Base-by-base conservation (phyloP, 30 jellyfish, hydroid and myxozoan genomes). In the Euphysa ruthae region DNA sequence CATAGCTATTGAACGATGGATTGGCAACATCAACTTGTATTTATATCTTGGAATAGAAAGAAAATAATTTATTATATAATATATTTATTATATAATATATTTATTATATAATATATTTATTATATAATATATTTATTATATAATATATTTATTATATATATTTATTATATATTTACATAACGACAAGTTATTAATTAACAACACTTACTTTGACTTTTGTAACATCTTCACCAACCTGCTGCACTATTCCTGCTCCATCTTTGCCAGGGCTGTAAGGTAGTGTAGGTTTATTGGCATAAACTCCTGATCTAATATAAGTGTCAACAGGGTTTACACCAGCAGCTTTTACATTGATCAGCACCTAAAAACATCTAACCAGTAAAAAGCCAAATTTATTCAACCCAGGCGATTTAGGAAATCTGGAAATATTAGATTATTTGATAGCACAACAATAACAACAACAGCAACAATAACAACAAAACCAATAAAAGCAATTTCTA, bases 251-350 rank as follows among this genome's bases (percentile, higher is more conserved):
- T 22, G 82, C 85, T 18, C 86, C 88, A 61, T 83, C 95, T 35
- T 25, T 56, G 35, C 92, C 92, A 28, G 86, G 85, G 7, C 58
- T 83, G 33, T 58, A 73, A 6, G 95, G 95, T 18, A 58, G 14
- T 12, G 7, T 55, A 19, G 83, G 83, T 13, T 20, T 70, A 26
- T 32, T 26, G 2, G 66, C 85, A 43, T 50, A 58, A 12, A 27
- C 18, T 15, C 92, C 92, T 21, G 68, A 43, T 28, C 95, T 66
- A 58, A 74, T 43, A 66, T 73, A 74, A 6, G 95, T 74, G 25
- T 83, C 95, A 14, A 74, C 92, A 1, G 95, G 95, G 54, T 83
- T 83, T 43, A 83, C 82, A 38, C 95, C 95, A 46, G 81, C 86
- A 1, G 80, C 85, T 38, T 69, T 71, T 8, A 83, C 86, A 34